phyloP scores from a whole-genome alignment of 2,113 vertebrate genomes.

The Colistium nudipinnis region DNA sequence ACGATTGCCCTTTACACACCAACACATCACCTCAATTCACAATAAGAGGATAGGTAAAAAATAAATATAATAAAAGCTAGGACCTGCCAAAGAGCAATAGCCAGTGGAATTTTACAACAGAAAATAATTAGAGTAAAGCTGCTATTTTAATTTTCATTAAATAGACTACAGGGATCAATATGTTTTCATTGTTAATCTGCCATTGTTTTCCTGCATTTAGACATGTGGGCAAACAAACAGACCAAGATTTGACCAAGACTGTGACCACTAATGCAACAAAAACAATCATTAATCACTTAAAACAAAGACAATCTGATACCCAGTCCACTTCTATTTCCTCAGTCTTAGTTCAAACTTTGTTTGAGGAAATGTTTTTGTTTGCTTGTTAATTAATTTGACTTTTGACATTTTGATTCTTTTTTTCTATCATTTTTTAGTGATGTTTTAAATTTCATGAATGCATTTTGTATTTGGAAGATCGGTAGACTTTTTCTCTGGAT shows the following conservation, averaged over 20 bases:
- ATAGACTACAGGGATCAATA: slow-evolving; percentile 49
- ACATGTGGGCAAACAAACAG: slow-evolving; percentile 23
- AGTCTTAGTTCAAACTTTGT: slow-evolving; percentile 35
- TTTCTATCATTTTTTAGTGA: slow-evolving; percentile 28
- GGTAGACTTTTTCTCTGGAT: slow-evolving; percentile 33
- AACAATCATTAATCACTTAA: slow-evolving; percentile 36
- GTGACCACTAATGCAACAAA: slow-evolving; percentile 69
- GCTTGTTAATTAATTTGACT: slow-evolving; percentile 25
- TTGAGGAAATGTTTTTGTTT: slow-evolving; percentile 24
- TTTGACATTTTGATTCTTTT: slow-evolving; percentile 6
- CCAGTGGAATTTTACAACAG: slow-evolving; percentile 38
- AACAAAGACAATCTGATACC: slow-evolving; percentile 63
- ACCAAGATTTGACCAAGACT: slow-evolving; percentile 72
- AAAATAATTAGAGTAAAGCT: slow-evolving; percentile 31
- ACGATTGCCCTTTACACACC: slow-evolving; percentile 66
- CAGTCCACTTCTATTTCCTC: slow-evolving; percentile 20
- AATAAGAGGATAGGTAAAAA: slow-evolving; percentile 44
- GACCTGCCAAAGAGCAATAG: slow-evolving; percentile 74
- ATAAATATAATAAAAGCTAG: slow-evolving; percentile 57
- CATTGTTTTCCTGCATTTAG: slow-evolving; percentile 18
- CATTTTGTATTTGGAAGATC: slow-evolving; percentile 40
- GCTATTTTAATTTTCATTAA: slow-evolving; percentile 47
- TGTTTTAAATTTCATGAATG: slow-evolving; percentile 42
- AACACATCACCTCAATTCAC: slow-evolving; percentile 67
- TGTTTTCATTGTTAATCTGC: slow-evolving; percentile 31